These are phyloP conservation scores for Platycercus adscitus DNA, from an alignment of 2,113 vertebrate genomes.

Conservation along the genomic window DNA sequence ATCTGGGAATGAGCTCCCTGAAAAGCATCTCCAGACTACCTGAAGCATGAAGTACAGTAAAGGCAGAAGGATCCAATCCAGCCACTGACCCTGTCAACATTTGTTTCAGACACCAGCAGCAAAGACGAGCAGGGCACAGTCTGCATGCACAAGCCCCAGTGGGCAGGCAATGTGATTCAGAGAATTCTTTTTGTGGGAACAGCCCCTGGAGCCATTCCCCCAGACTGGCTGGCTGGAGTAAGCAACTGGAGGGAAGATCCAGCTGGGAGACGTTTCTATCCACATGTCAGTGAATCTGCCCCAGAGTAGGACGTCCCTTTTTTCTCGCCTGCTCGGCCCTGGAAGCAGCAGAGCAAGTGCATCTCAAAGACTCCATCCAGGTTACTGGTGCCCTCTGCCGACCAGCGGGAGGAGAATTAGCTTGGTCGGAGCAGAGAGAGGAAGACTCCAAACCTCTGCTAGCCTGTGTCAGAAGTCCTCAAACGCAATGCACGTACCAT, in stretches of 20 bases:
- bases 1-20: background rate
- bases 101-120: background rate
- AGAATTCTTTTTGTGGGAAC: background rate
- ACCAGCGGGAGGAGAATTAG: background rate
- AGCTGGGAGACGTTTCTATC: background rate
- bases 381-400: conserved; percentile 55
- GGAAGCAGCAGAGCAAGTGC: background rate
- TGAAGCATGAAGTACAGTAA: background rate
- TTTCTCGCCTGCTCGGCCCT: rapidly evolving
- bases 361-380: background rate
- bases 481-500: rapidly evolving
- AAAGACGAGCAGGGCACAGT: rapidly evolving
- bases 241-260: background rate
- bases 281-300: background rate
- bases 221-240: background rate
- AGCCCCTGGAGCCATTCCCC: background rate
- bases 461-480: background rate
- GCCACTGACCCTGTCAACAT: background rate
- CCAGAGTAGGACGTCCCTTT: background rate
- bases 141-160: rapidly evolving
- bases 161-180: background rate
- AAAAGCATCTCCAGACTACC: background rate
- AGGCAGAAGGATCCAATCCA: background rate
- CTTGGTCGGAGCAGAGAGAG: background rate
- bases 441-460: background rate